Conservation (phyloP, 2,797 vertebrate species). For the Eremophila alpestris region DNA sequence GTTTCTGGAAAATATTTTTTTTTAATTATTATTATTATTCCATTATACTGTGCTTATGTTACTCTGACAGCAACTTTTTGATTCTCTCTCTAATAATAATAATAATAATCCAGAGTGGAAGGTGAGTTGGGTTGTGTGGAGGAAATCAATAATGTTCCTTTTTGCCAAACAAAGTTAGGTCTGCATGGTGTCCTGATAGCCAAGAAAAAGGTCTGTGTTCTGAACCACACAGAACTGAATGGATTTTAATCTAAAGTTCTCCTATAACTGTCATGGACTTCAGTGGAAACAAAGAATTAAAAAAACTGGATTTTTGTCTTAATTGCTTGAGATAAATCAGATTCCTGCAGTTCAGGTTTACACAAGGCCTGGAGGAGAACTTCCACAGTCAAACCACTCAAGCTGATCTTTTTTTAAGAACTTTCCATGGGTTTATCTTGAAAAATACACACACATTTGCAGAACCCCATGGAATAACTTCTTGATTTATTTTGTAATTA, state of each 20-base stretch:
- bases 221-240: neutral
- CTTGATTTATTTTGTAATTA: neutral
- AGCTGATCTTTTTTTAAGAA: neutral
- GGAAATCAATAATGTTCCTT: neutral
- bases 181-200: neutral
- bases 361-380: neutral
- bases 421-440: neutral
- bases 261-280: neutral
- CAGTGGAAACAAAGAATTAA: neutral
- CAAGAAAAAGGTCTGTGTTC: neutral
- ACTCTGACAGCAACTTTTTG: neutral
- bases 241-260: neutral
- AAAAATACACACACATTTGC: neutral
- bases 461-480: neutral
- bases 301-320: neutral
- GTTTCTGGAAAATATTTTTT: neutral
- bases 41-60: neutral
- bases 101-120: neutral
- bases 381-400: neutral
- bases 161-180: neutral
- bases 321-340: neutral
- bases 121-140: neutral
- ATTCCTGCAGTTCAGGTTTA: neutral
- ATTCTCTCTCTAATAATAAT: neutral
- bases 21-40: neutral